Conservation (phyloP, 2,797 vertebrate genomes). For the Clarias fuscus region DNA sequence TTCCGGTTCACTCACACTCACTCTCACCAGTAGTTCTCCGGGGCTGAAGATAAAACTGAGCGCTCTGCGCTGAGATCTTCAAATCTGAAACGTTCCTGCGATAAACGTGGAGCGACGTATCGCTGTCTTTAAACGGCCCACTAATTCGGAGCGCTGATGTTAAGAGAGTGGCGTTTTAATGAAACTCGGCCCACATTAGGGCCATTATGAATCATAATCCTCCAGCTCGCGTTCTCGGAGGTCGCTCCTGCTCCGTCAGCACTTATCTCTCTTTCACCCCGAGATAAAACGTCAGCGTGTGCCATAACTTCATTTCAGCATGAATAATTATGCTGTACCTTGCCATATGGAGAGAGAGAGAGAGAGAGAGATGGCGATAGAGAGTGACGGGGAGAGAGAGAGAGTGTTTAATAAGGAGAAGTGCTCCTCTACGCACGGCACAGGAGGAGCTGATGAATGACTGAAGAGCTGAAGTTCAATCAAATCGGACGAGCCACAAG, state of each 20-base stretch:
- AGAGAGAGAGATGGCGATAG: neutral
- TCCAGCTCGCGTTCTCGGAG: neutral
- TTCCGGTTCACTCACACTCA: neutral
- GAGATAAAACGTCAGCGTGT: conserved; percentile 21
- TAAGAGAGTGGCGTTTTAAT: neutral
- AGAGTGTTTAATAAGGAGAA: conserved; percentile 18
- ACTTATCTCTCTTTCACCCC: conserved; percentile 8
- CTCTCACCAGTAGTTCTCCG: neutral
- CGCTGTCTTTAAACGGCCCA: neutral
- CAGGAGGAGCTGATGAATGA: conserved; percentile 48
- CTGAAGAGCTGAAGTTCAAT: conserved; percentile 45
- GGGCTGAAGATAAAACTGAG: neutral
- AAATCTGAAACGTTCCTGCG: neutral
- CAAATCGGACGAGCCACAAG: conserved; percentile 41
- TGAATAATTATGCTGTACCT: conserved; percentile 34
- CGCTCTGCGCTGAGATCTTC: too few species aligned
- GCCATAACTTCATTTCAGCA: conserved; percentile 29
- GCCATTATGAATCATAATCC: conserved; percentile 4
- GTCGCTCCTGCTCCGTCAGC: conserved; percentile 5
- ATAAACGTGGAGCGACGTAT: neutral
- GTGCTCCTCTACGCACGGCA: neutral
- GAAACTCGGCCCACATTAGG: neutral
- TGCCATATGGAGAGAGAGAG: conserved; percentile 20
- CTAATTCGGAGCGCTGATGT: neutral
- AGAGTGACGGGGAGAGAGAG: neutral